These are phyloP conservation scores for Sphaerophoria rueppellii DNA, from an alignment of 2,888 invertebrate genomes.

Conservation along the genomic window DNA sequence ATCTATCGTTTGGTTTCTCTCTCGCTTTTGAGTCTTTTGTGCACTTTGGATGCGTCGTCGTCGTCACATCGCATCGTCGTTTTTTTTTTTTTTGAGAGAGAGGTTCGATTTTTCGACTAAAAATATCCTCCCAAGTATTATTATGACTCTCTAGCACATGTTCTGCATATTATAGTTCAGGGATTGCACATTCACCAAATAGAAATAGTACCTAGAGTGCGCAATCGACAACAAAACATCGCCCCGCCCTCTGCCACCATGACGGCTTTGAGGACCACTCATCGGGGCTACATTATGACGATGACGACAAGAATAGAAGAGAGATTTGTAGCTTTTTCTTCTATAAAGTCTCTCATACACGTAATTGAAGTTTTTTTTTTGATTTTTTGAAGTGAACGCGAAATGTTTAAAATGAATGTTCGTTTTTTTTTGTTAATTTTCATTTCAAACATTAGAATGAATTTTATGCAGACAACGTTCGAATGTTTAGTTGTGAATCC, in stretches of 20 bases:
- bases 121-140: constrained; percentile 61
- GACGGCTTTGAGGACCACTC: not conserved
- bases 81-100: not conserved
- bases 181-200: constrained; percentile 61
- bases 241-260: constrained; percentile 11
- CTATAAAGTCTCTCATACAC: constrained; percentile 46
- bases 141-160: constrained; percentile 69
- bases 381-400: constrained; percentile 61
- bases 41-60: constrained; percentile 30
- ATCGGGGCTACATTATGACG: constrained; percentile 3
- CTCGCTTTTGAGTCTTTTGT: constrained; percentile 2
- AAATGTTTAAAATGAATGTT: constrained; percentile 61
- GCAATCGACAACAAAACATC: constrained; percentile 20
- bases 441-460: constrained; percentile 65
- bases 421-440: constrained; percentile 32
- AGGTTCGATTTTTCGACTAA: constrained; percentile 31
- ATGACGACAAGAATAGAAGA: constrained; percentile 57
- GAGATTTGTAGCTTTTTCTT: constrained; percentile 66
- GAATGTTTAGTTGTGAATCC: constrained; percentile 73
- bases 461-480: constrained; percentile 75
- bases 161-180: constrained; percentile 72
- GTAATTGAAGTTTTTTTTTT: constrained; percentile 58
- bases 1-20: constrained; percentile 56
- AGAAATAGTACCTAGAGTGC: constrained; percentile 21
- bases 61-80: not conserved